Evolutionary conservation across 2,797 vertebrate species (phyloP).

Genomic region (Ateles fusciceps): DNA sequence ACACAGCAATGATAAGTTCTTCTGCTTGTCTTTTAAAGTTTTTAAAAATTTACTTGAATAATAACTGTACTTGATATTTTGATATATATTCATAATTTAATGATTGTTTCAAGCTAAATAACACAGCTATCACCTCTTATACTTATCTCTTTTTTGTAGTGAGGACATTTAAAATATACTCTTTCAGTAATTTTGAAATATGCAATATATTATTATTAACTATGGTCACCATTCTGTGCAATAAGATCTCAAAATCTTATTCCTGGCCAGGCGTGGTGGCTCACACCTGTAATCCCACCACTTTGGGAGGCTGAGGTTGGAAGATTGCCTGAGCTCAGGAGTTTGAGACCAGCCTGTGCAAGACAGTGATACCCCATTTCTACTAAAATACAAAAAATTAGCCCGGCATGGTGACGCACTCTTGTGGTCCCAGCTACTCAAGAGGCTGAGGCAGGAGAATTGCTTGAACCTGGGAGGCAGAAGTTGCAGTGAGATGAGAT

Average conservation of each 20-base stretch:
- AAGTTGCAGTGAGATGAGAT: too few species aligned
- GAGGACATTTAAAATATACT: neutral
- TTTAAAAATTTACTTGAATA: neutral
- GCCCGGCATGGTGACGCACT: too few species aligned
- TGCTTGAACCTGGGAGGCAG: too few species aligned
- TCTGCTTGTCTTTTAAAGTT: neutral
- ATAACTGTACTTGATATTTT: neutral
- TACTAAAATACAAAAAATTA: too few species aligned
- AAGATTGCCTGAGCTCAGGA: too few species aligned
- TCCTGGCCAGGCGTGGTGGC: neutral
- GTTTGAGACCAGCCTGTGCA: too few species aligned
- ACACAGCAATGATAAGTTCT: neutral
- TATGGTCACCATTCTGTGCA: neutral
- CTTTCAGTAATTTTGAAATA: neutral
- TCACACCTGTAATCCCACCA: too few species aligned
- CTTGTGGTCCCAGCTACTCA: too few species aligned
- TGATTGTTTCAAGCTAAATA: neutral
- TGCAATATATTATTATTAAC: neutral
- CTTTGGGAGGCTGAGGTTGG: too few species aligned
- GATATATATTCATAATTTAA: neutral
- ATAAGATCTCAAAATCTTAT: neutral
- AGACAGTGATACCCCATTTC: too few species aligned
- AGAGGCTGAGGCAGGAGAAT: too few species aligned
- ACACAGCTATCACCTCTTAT: neutral
- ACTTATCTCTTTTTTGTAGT: neutral